phyloP scores from a whole-genome alignment of 2,113 vertebrate species.

The Halcyon senegalensis region DNA sequence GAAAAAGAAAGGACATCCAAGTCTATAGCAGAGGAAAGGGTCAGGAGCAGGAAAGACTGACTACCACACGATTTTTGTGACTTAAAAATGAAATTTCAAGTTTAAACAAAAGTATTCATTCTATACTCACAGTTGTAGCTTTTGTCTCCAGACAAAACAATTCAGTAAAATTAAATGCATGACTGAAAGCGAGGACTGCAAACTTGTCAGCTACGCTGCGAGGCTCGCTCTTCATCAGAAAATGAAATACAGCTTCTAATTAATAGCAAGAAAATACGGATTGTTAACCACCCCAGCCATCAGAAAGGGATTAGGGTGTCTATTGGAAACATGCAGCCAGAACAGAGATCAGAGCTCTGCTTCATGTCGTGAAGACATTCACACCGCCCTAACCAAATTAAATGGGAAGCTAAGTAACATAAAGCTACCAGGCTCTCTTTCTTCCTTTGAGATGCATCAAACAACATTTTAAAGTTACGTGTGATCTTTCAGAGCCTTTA shows the following conservation, averaged over 20 bases:
- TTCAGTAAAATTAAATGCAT: slow-evolving; percentile 29
- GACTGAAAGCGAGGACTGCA: neutral
- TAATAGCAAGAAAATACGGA: neutral
- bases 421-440: neutral
- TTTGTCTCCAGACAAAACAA: slow-evolving; percentile 53
- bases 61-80: neutral
- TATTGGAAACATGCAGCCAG: neutral
- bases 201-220: accelerated
- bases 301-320: neutral
- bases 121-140: neutral
- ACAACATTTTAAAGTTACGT: neutral
- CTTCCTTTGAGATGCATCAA: neutral
- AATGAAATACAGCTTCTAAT: neutral
- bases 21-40: neutral
- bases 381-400: neutral
- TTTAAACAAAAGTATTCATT: neutral
- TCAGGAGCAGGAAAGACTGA: neutral
- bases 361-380: neutral
- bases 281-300: neutral
- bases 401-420: neutral
- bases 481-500: neutral
- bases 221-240: neutral
- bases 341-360: slow-evolving; percentile 6
- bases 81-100: neutral
- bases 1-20: neutral